Evolutionary conservation across 2,113 vertebrate species (phyloP).

Genomic region (Leptocoma aspasia): DNA sequence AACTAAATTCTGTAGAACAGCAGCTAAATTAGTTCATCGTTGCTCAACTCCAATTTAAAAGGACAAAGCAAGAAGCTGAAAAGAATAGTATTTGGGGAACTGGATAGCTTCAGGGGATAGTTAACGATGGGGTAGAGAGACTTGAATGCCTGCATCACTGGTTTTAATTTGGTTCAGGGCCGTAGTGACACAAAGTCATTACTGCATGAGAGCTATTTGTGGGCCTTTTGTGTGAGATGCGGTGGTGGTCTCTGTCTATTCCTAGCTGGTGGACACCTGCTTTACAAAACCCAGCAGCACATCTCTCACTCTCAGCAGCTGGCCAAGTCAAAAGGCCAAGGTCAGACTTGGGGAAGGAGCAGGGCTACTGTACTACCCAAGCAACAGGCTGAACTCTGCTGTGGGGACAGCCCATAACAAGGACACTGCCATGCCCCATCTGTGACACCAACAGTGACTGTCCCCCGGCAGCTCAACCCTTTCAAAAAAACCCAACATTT

Average conservation of each 20-base stretch:
- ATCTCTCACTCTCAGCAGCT: neutral
- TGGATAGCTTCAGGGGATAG: slow-evolving; percentile 18
- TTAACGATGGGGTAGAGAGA: slow-evolving; percentile 15
- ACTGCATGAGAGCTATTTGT: neutral
- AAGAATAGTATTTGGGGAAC: slow-evolving; percentile 14
- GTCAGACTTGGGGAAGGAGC: neutral
- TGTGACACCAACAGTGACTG: neutral
- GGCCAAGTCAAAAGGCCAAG: neutral
- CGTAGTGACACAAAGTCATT: slow-evolving; percentile 28
- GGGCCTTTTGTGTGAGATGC: neutral
- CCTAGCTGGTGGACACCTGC: neutral
- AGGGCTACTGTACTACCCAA: neutral
- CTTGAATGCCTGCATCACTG: slow-evolving; percentile 35
- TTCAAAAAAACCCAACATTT: neutral
- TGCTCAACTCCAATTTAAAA: slow-evolving; percentile 67
- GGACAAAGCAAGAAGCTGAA: slow-evolving; percentile 51
- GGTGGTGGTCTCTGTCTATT: neutral
- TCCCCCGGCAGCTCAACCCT: neutral
- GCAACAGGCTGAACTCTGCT: neutral
- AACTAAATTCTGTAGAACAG: slow-evolving; percentile 57
- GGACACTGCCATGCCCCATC: neutral
- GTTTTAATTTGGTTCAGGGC: slow-evolving; percentile 57
- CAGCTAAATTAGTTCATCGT: slow-evolving; percentile 62
- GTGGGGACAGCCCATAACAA: neutral
- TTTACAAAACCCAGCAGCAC: neutral